A percentile compares a stretch with the other conserved stretches of the same genome.
phyloP scores from a whole-genome alignment of 2,113 vertebrate species.

The Pelecanus crispus region DNA sequence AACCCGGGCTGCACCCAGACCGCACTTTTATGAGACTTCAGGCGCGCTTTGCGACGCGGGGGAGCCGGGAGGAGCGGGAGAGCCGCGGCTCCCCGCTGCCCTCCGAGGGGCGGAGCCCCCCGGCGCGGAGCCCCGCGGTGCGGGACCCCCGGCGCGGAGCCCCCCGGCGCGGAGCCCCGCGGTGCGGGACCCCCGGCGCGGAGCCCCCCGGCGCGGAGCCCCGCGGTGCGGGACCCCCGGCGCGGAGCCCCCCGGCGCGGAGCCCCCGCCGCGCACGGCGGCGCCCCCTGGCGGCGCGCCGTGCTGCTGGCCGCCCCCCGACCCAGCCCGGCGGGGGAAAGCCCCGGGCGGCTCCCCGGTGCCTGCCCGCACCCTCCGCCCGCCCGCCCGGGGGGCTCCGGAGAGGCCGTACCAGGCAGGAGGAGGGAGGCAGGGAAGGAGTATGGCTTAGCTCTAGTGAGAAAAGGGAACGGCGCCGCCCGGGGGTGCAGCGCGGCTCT shows the following conservation, averaged over 20 bases:
- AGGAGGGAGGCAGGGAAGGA: background rate
- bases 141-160: no score
- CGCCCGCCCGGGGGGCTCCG: no score
- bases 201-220: no score
- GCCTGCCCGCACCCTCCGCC: no score
- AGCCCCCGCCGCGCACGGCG: background rate
- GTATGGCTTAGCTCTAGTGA: rapidly evolving
- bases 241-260: background rate
- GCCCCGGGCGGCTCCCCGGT: background rate
- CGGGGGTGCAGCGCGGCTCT: no score
- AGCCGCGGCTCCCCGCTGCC: background rate
- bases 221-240: no score
- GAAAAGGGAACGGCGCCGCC: background rate
- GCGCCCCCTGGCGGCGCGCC: background rate
- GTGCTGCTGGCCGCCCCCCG: background rate
- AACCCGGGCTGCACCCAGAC: no score
- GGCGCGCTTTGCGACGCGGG: background rate
- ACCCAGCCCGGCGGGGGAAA: no score
- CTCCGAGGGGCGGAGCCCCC: background rate
- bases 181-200: no score
- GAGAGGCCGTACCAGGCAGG: background rate
- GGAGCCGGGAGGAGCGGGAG: background rate
- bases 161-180: no score
- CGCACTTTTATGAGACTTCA: background rate
- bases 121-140: no score